Evolutionary conservation across 30 jellyfish, hydroid and myxozoan genomes (phyloP), one percentile per base, ranked within the genome.

Genomic region (Aurelia sp.): DNA sequence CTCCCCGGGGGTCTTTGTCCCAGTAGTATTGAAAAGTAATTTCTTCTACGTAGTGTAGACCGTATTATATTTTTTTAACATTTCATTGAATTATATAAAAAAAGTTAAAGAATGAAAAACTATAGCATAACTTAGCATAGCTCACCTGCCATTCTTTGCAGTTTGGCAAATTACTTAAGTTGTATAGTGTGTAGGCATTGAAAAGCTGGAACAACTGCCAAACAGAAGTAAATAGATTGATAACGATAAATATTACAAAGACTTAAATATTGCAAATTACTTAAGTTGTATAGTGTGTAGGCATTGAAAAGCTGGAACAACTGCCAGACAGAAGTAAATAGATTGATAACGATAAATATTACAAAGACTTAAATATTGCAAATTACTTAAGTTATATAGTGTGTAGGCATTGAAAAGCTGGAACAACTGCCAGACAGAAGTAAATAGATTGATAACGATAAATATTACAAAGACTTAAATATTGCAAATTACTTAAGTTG

Each of bases 81-180:
- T n/a, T n/a, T n/a, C n/a, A n/a, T n/a, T n/a, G n/a, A n/a, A n/a
- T n/a, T n/a, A n/a, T n/a, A n/a, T n/a, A n/a, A n/a, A n/a, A n/a
- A n/a, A n/a, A n/a, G n/a, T 19, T 44, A 70, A 33, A 33, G 20
- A 12, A 4, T 11, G 23, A 33, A 16, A 3, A 70, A 33, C 11
- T 1, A 23, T 33, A 12, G 22, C 16, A 33, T 23, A 68, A 33
- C 15, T 47, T 23, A 7, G 57, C 40, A 70, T 53, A 35, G 5
- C 74, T 51, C 66, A 92, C 98, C 98, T 93, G 98, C 98, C 98
- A 92, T 48, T 92, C 98, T 53, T 50, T 65, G 77, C 98, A 92
- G 68, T 92, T 93, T 62, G 86, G 86, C 63, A 48, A 89, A 12
- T 20, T 72, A 76, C 97, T 92, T 16, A 92, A 58, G 27, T 65